A percentile compares a stretch with the other conserved stretches of the same genome.
phyloP scores from a whole-genome alignment of 2,797 vertebrate species.

The Spinus pinus region DNA sequence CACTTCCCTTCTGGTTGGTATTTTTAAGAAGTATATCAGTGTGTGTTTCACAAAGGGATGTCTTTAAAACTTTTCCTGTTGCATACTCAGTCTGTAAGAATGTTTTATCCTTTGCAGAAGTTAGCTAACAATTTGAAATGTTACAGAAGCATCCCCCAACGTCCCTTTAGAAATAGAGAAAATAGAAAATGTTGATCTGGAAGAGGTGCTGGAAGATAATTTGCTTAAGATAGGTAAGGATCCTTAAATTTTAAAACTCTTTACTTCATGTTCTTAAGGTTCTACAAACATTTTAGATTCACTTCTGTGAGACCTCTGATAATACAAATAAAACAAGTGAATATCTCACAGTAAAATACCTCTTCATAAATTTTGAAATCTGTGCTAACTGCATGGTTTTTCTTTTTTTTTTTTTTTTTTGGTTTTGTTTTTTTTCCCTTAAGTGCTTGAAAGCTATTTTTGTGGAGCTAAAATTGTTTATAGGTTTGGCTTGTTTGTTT shows the following conservation, averaged over 20 bases:
- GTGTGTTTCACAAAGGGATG: not conserved
- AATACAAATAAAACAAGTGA: not conserved
- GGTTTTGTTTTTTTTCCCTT: accelerated
- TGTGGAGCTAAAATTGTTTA: not conserved
- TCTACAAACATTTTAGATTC: accelerated
- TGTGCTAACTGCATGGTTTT: not conserved
- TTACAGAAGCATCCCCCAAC: not conserved
- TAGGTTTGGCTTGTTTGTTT: not conserved
- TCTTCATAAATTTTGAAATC: not conserved
- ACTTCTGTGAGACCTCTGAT: not conserved
- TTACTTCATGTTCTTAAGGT: not conserved
- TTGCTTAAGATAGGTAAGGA: not conserved
- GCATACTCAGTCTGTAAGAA: accelerated
- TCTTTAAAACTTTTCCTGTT: not conserved
- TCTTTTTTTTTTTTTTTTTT: not conserved
- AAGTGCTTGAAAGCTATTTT: not conserved
- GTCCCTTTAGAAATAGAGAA: not conserved
- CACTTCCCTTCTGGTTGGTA: accelerated
- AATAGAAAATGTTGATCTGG: not conserved
- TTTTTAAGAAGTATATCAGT: not conserved
- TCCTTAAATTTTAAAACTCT: too few relatives aligned
- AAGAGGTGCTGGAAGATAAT: not conserved
- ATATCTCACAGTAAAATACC: not conserved
- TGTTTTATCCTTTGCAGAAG: not conserved
- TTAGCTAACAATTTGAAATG: not conserved